Conservation (phyloP, 2,113 vertebrate genomes). For the Columba janthina region DNA sequence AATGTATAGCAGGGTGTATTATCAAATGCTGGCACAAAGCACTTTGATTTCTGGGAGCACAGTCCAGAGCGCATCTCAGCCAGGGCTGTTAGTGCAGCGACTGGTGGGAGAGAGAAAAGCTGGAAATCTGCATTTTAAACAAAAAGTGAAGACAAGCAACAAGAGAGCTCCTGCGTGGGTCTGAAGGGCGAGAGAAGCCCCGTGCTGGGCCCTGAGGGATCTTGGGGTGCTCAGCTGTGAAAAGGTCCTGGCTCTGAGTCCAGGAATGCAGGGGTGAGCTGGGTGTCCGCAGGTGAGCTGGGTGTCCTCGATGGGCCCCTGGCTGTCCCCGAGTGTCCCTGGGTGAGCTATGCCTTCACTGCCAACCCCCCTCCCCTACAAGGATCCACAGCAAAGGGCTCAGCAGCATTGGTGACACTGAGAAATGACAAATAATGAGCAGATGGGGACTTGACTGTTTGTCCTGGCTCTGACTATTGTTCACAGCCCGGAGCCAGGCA, state of each 20-base stretch:
- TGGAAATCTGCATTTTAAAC: background rate
- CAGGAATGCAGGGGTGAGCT: accelerated
- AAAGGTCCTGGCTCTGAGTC: background rate
- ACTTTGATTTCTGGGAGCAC: slow-evolving; percentile 9
- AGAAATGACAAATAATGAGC: accelerated
- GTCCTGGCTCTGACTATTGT: background rate
- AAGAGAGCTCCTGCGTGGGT: background rate
- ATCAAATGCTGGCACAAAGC: slow-evolving; percentile 23
- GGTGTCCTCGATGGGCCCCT: background rate
- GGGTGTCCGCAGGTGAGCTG: background rate
- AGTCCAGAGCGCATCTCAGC: background rate
- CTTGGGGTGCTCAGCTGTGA: background rate
- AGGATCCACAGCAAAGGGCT: background rate
- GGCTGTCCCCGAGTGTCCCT: background rate
- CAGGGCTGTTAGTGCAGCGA: background rate
- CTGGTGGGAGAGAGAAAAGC: background rate
- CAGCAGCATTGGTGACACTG: background rate
- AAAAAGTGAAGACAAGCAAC: background rate
- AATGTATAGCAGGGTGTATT: slow-evolving; percentile 51
- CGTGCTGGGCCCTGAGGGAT: background rate
- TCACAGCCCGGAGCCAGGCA: accelerated
- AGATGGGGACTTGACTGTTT: accelerated
- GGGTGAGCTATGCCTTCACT: background rate
- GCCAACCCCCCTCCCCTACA: background rate
- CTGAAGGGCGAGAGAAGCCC: background rate